Conservation (phyloP, 2,113 vertebrate species). For the Campylomormyrus tamandua region DNA sequence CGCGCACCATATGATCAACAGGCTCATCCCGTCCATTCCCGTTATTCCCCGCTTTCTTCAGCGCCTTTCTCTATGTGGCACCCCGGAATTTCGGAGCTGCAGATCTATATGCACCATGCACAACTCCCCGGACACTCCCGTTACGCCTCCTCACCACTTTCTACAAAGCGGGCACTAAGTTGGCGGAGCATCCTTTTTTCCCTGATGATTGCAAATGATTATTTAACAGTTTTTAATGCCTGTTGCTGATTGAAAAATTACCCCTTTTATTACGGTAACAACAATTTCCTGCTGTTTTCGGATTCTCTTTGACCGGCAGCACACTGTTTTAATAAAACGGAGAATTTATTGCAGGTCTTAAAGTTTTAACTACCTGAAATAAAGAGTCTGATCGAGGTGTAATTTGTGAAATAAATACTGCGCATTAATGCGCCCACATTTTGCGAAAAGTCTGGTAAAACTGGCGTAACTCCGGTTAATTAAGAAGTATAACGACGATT, state of each 20-base stretch:
- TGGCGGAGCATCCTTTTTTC: neutral
- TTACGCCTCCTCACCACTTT: conserved; percentile 21
- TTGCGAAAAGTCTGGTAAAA: neutral
- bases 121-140: conserved; percentile 24
- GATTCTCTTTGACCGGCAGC: neutral
- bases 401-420: neutral
- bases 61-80: neutral
- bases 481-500: neutral
- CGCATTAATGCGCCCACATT: neutral
- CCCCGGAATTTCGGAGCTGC: conserved; percentile 5
- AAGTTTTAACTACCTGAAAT: neutral
- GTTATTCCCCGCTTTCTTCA: neutral
- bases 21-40: conserved; percentile 39
- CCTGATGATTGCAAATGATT: neutral
- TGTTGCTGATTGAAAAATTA: neutral
- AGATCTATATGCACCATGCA: conserved; percentile 9
- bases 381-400: neutral
- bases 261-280: neutral
- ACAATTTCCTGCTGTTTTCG: neutral
- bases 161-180: neutral
- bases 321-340: neutral
- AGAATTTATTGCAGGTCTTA: neutral
- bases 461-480: neutral
- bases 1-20: conserved; percentile 44
- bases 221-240: neutral